A percentile compares a stretch with the other conserved stretches of the same genome.
Conservation (phyloP, 2,113 vertebrate species). For the Fukomys damarensis region DNA sequence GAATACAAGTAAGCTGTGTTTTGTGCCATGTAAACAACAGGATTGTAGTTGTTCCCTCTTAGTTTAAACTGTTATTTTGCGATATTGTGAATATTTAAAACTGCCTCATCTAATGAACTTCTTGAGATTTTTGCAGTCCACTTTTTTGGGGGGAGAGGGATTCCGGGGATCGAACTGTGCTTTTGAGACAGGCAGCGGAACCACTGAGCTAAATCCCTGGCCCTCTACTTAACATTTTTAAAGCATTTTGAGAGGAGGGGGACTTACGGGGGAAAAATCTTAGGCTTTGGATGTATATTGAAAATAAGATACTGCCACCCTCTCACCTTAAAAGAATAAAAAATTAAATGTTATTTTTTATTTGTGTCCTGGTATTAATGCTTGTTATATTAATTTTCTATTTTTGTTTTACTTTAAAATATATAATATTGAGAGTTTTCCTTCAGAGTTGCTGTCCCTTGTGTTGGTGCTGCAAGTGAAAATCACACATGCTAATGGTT, state of each 20-base stretch:
- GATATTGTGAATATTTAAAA: background rate
- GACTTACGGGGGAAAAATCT: background rate
- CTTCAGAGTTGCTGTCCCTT: slow-evolving; percentile 18
- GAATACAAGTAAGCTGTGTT: slow-evolving; percentile 18
- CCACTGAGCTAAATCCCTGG: too few relatives aligned
- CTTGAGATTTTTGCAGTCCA: slow-evolving; percentile 6
- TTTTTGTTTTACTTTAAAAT: background rate
- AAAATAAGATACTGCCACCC: background rate
- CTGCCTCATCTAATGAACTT: background rate
- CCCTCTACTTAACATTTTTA: too few relatives aligned
- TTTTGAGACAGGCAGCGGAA: too few relatives aligned
- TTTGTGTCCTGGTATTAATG: background rate
- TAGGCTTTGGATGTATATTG: background rate
- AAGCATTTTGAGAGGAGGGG: background rate
- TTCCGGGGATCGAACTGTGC: too few relatives aligned
- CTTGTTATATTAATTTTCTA: background rate
- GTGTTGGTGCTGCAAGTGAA: slow-evolving; percentile 16
- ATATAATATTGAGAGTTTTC: slow-evolving; percentile 29
- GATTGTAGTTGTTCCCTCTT: slow-evolving; percentile 17
- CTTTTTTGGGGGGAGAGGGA: background rate
- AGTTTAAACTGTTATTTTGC: background rate
- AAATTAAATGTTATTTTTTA: slow-evolving; percentile 42
- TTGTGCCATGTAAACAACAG: slow-evolving; percentile 17
- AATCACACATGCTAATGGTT: background rate
- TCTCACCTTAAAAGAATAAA: background rate